Base-by-base conservation (phyloP, 2,888 invertebrate genomes). In the Pristionchus fissidentatus region DNA sequence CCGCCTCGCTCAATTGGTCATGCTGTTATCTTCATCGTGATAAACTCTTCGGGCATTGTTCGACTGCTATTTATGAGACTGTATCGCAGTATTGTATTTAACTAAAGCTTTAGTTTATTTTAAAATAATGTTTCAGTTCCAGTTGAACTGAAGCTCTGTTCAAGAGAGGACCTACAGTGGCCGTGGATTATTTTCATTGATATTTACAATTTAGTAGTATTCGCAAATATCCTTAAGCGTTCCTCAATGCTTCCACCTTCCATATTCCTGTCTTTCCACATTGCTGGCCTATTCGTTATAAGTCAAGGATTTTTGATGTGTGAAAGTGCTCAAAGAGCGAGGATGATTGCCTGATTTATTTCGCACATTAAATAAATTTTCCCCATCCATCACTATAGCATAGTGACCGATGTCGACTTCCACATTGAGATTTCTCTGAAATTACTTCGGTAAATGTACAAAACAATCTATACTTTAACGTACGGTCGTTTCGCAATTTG, bases 1-100 rank as follows among this genome's bases (percentile, higher is more conserved):
- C 60, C 2, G 85, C 83, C 19, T 86, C 79, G n/a, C 60, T 85
- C 15, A n/a, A n/a, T n/a, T n/a, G n/a, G n/a, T n/a, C n/a, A n/a
- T n/a, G n/a, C n/a, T n/a, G n/a, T n/a, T n/a, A n/a, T n/a, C n/a
- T n/a, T n/a, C n/a, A n/a, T n/a, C n/a, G n/a, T n/a, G n/a, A n/a
- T n/a, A n/a, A n/a, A n/a, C n/a, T 70, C 41, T 70, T 41, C 2
- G 70, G 70, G 0, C 70, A 70, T 26, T 70, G 41, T 3, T 70
- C 70, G 43, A 70, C 70, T 1, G 70, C 70, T 0, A 70, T 43
- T 1, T 70, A 70, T n/a, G 10, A 38, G 43, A 41, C 70, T 1
- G 38, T 15, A 26, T 70, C 10, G 70, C 70, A 26, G 70, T 70
- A n/a, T n/a, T 0, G 70, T 19, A 32, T 60, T 57, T 57, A 22